Conservation (phyloP, 2,113 vertebrate species). For the Vidua chalybeata region DNA sequence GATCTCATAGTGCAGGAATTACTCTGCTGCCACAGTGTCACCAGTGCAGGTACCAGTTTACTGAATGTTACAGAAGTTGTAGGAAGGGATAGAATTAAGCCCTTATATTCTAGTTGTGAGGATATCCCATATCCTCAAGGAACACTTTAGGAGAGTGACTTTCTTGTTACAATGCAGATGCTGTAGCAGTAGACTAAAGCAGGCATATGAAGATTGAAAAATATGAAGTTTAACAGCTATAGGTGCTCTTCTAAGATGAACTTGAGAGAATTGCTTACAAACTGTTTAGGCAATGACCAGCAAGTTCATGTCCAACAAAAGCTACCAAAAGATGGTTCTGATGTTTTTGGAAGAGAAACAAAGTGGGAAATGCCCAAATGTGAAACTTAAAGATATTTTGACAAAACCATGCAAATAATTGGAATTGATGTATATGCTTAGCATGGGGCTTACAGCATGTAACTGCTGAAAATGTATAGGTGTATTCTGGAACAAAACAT, state of each 20-base stretch:
- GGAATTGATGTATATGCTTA: background rate
- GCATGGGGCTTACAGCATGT: background rate
- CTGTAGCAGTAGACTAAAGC: background rate
- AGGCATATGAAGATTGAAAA: background rate
- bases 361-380: background rate
- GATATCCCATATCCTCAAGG: background rate
- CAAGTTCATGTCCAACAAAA: background rate
- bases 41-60: background rate
- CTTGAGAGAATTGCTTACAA: background rate
- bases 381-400: background rate
- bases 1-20: background rate
- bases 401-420: background rate
- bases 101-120: background rate
- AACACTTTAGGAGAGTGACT: background rate
- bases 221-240: background rate
- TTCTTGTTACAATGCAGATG: background rate
- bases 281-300: background rate
- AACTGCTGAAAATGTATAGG: background rate
- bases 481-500: background rate
- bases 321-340: background rate
- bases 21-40: background rate
- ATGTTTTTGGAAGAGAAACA: background rate
- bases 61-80: background rate
- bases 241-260: background rate
- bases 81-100: background rate